Percentiles rank a stretch among this genome's conserved stretches.
Evolutionary conservation across 2,888 invertebrate species (phyloP).

Genomic region (Endomychus coccineus): DNA sequence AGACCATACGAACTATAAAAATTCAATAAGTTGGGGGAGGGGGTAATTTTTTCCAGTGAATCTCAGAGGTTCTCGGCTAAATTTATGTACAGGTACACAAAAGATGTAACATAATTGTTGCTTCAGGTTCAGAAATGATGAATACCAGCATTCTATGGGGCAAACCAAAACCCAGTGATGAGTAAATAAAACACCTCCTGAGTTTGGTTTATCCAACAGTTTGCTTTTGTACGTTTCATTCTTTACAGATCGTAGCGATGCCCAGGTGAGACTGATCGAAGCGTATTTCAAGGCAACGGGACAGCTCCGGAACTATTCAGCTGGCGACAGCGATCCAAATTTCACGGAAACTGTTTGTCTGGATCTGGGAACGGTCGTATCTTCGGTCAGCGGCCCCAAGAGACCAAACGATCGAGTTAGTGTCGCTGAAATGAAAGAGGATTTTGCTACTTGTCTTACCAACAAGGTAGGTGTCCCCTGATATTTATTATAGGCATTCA

Average conservation of each 20-base stretch:
- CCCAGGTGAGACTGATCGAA: slow-evolving; percentile 70
- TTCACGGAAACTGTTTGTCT: slow-evolving; percentile 80
- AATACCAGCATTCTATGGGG: too few species aligned
- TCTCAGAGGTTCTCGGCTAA: too few species aligned
- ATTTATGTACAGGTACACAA: too few species aligned
- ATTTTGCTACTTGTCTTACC: slow-evolving; percentile 76
- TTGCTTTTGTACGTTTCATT: too few species aligned
- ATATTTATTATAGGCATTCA: slow-evolving; percentile 2
- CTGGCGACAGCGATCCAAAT: slow-evolving; percentile 69
- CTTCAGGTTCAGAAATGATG: too few species aligned
- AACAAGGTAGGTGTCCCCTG: slow-evolving; percentile 64
- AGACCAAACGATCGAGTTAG: slow-evolving; percentile 94
- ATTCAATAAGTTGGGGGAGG: too few species aligned
- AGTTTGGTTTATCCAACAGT: slow-evolving; percentile 5
- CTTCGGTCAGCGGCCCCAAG: slow-evolving; percentile 95
- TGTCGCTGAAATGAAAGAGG: slow-evolving; percentile 81
- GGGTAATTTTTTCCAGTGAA: too few species aligned
- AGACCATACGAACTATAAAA: too few species aligned
- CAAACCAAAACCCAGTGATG: slow-evolving; percentile 9
- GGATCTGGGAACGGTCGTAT: slow-evolving; percentile 81
- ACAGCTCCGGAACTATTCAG: slow-evolving; percentile 76
- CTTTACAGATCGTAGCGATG: slow-evolving; percentile 69
- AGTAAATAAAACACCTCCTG: slow-evolving; percentile 3
- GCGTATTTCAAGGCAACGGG: slow-evolving; percentile 73
- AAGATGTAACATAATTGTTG: too few species aligned